Evolutionary conservation across 2,888 invertebrate genomes (phyloP).

Genomic region (Cistogaster globosa): DNA sequence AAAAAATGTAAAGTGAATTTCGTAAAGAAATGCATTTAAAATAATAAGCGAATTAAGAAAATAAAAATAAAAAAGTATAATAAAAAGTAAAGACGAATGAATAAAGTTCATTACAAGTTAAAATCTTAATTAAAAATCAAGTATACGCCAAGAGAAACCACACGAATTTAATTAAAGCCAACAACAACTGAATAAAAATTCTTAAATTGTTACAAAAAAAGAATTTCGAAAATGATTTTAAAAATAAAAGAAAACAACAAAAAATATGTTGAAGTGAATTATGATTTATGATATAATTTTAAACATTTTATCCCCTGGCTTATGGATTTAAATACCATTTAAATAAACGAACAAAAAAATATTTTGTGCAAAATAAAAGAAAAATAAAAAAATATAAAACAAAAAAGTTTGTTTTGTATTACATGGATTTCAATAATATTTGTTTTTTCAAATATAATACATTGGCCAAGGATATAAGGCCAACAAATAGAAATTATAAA

Average conservation of each 20-base stretch:
- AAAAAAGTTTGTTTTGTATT: constrained; percentile 46
- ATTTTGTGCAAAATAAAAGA: constrained; percentile 25
- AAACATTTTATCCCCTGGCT: constrained; percentile 21
- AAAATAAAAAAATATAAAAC: constrained; percentile 4
- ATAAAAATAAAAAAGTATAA: constrained; percentile 11
- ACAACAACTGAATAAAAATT: background rate
- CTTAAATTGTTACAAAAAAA: too few species aligned
- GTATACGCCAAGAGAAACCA: background rate
- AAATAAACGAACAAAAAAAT: background rate
- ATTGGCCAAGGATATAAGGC: constrained; percentile 54
- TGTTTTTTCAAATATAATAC: constrained; percentile 1
- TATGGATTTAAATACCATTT: constrained; percentile 43
- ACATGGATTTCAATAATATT: constrained; percentile 54
- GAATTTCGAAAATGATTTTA: too few species aligned
- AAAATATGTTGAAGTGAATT: background rate
- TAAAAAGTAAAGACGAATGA: background rate
- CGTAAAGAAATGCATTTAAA: background rate
- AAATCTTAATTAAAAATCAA: constrained; percentile 33
- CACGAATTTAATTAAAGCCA: background rate
- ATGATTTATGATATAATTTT: constrained; percentile 52
- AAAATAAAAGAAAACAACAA: too few species aligned
- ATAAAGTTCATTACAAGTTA: constrained; percentile 10
- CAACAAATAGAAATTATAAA: constrained; percentile 39
- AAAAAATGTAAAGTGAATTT: constrained; percentile 10
- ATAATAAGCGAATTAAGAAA: constrained; percentile 18